phyloP scores from a whole-genome alignment of 2,888 invertebrate species.

The Hirtodrosophila alboralis region DNA sequence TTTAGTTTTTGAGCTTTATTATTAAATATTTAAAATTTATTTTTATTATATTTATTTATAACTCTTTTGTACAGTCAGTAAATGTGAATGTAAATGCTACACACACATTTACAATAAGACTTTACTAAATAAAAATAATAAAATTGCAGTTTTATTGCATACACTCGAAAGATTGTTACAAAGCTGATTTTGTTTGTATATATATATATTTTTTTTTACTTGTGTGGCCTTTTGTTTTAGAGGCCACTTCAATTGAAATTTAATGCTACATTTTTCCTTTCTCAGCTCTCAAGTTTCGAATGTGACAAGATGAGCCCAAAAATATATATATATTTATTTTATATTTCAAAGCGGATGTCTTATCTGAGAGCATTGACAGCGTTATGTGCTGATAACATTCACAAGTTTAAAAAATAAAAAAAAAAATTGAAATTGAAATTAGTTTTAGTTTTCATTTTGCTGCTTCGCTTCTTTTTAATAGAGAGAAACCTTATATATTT shows the following conservation, averaged over 20 bases:
- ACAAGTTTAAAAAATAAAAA: constrained; percentile 39
- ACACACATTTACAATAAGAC: too few relatives aligned
- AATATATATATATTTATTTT: constrained; percentile 16
- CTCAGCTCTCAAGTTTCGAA: constrained; percentile 23
- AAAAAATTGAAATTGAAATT: constrained; percentile 25
- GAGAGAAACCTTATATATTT: constrained; percentile 3
- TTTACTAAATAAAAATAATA: too few relatives aligned
- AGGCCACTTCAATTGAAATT: constrained; percentile 63
- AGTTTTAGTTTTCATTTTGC: constrained; percentile 6
- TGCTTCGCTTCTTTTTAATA: background rate
- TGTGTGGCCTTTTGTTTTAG: constrained; percentile 35
- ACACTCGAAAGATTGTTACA: constrained; percentile 4
- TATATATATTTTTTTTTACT: too few relatives aligned
- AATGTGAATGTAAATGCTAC: too few relatives aligned
- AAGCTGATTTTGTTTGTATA: constrained; percentile 8
- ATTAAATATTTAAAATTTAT: too few relatives aligned
- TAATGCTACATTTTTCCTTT: constrained; percentile 53
- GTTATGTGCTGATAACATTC: constrained; percentile 62
- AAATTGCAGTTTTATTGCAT: constrained; percentile 34
- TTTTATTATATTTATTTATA: too few relatives aligned
- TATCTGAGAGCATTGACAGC: constrained; percentile 41
- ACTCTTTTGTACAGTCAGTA: too few relatives aligned
- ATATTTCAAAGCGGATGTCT: constrained; percentile 24
- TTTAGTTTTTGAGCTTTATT: too few relatives aligned
- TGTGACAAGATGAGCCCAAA: constrained; percentile 34